Evolutionary conservation across 2,888 invertebrate genomes (phyloP).

Genomic region (Oscheius onirici): DNA sequence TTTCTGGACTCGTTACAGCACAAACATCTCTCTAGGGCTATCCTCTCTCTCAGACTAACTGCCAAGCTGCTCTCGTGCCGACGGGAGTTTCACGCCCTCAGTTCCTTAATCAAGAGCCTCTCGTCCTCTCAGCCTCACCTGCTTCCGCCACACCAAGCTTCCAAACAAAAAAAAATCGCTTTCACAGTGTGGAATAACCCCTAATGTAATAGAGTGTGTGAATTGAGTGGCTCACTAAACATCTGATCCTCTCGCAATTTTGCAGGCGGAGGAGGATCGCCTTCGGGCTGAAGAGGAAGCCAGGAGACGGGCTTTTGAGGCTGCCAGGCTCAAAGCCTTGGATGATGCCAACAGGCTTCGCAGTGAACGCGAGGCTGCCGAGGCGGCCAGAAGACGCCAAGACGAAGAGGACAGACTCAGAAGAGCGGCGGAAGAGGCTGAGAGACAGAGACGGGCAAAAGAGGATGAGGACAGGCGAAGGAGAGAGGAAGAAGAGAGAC

Average conservation of each 20-base stretch:
- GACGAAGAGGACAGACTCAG: conserved; percentile 67
- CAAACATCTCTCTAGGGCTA: background rate
- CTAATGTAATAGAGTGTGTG: too few species aligned
- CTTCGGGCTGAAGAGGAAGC: conserved; percentile 69
- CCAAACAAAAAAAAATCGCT: too few species aligned
- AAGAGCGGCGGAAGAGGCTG: conserved; percentile 63
- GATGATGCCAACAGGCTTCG: conserved; percentile 70
- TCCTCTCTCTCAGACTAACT: conserved; percentile 9
- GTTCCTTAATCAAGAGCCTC: background rate
- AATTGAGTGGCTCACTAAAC: too few species aligned
- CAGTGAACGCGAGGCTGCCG: conserved; percentile 70
- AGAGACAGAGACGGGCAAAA: conserved; percentile 57
- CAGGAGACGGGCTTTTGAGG: conserved; percentile 70
- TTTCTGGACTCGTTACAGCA: too few species aligned
- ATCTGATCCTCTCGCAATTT: conserved; percentile 3
- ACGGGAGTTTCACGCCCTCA: background rate
- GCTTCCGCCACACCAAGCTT: background rate
- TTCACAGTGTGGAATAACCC: too few species aligned
- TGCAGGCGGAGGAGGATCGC: conserved; percentile 71
- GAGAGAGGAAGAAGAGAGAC: conserved; percentile 59
- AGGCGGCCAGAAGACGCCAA: conserved; percentile 59
- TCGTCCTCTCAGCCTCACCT: conserved; percentile 3
- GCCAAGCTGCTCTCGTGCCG: background rate
- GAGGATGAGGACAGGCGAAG: conserved; percentile 68
- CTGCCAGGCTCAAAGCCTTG: conserved; percentile 68